A percentile compares a stretch with the other conserved stretches of the same genome.
phyloP scores from a whole-genome alignment of 2,888 invertebrate genomes.

The Melikaiella ostensackeni region DNA sequence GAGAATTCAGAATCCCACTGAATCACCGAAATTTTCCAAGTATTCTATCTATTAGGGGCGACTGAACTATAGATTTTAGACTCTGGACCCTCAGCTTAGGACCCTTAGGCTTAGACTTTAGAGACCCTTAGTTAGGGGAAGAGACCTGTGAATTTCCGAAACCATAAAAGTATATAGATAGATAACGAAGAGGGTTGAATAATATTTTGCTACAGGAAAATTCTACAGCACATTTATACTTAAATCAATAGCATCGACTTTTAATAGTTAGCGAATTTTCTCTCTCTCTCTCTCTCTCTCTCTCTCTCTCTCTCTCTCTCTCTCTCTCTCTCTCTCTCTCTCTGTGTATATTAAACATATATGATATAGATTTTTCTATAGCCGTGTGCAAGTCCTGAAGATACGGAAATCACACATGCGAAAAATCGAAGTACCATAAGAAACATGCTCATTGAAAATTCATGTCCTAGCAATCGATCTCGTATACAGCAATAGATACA shows the following conservation, averaged over 20 bases:
- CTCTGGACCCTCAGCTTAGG: not conserved
- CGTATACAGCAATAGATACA: constrained; percentile 21
- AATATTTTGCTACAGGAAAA: not conserved
- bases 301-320: no score
- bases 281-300: no score
- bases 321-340: no score
- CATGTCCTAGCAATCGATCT: constrained; percentile 39
- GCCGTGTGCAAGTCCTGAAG: not conserved
- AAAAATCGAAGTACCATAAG: constrained; percentile 30
- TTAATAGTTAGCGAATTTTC: no score
- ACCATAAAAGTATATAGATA: not conserved
- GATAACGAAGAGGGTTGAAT: not conserved
- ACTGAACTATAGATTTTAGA: not conserved
- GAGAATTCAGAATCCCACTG: not conserved
- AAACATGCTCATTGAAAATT: constrained; percentile 36
- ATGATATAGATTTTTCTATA: not conserved
- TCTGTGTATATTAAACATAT: not conserved
- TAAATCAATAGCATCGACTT: no score
- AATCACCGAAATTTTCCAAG: not conserved
- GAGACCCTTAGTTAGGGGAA: not conserved
- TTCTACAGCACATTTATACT: no score
- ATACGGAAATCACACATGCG: not conserved
- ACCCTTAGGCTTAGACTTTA: not conserved
- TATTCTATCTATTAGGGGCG: not conserved
- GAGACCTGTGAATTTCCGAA: not conserved